Evolutionary conservation across 2,888 invertebrate species (phyloP), one percentile per base, ranked within the genome.

Genomic region (Agrochola circellaris): DNA sequence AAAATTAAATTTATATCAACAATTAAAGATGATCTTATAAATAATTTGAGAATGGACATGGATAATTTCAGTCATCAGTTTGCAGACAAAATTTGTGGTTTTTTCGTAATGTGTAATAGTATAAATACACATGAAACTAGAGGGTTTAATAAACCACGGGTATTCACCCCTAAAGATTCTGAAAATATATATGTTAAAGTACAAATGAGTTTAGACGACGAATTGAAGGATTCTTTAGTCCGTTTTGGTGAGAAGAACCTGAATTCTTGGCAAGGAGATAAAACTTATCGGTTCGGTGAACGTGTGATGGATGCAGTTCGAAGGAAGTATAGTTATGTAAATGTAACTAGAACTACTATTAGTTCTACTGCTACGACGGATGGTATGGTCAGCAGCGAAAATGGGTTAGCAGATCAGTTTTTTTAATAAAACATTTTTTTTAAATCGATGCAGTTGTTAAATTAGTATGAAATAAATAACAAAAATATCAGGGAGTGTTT

Each of bases 21-120:
- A 13, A 83, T 94, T 0, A 86, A 88, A 68, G 73, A 91, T 72
- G 95, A 96, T 78, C 78, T 96, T 7, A 76, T 65, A 6, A 89
- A 91, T 0, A 95, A 94, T 73, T 78, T 94, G 13, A 89, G 86
- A 54, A 80, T 92, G 0, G 95, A 95, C 64, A 85, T 95, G 60
- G 90, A 88, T 0, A 93, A 93, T 80, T 75, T 94, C 34, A 88
- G 89, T 83, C 84, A 79, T 4, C 89, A 91, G 13, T 85, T 89
- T 4, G 73, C 79, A 23, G 81, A 86, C 1, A 90, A 82, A 73
- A 86, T 94, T n/a, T 96, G 96, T 82, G 62, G 79, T 0, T 77
- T 84, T 34, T 96, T 96, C 73, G 78, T 88, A 3, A 74, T 87
- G 0, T 96, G 96, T 71, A 95, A 95, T 51, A 89, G 92, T 8